phyloP scores from a whole-genome alignment of 2,113 vertebrate species.

The Perognathus longimembris region DNA sequence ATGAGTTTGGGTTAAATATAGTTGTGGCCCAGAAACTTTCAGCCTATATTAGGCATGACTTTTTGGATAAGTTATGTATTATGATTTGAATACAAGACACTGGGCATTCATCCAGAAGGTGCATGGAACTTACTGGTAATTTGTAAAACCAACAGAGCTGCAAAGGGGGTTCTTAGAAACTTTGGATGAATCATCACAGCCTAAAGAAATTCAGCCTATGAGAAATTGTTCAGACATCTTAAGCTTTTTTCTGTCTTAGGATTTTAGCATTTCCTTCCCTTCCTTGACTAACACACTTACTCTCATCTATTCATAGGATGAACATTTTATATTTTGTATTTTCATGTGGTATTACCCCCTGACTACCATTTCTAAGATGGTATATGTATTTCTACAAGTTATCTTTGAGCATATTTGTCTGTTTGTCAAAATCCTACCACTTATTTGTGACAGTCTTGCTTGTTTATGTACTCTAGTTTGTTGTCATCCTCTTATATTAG shows the following conservation, averaged over 20 bases:
- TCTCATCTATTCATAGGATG: not conserved
- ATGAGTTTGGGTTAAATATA: not conserved
- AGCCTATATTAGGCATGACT: not conserved
- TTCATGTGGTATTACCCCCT: not conserved
- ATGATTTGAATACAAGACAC: not conserved
- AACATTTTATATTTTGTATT: constrained; percentile 3
- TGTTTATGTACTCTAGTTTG: not conserved
- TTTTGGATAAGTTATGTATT: constrained; percentile 41
- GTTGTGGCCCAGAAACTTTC: not conserved
- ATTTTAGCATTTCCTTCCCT: not conserved
- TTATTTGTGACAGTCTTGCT: not conserved
- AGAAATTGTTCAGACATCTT: not conserved
- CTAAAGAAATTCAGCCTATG: not conserved
- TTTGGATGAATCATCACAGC: not conserved
- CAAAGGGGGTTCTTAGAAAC: not conserved
- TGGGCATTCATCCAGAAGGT: not conserved
- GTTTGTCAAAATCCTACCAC: not conserved
- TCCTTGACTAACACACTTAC: not conserved
- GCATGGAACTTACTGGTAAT: not conserved
- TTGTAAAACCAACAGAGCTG: not conserved
- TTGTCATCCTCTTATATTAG: not conserved
- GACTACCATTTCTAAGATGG: not conserved
- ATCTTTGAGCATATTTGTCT: not conserved
- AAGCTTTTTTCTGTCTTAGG: not conserved
- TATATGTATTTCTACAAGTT: not conserved